phyloP scores from a whole-genome alignment of 2,888 invertebrate genomes.

The Caenorhabditis panamensis region DNA sequence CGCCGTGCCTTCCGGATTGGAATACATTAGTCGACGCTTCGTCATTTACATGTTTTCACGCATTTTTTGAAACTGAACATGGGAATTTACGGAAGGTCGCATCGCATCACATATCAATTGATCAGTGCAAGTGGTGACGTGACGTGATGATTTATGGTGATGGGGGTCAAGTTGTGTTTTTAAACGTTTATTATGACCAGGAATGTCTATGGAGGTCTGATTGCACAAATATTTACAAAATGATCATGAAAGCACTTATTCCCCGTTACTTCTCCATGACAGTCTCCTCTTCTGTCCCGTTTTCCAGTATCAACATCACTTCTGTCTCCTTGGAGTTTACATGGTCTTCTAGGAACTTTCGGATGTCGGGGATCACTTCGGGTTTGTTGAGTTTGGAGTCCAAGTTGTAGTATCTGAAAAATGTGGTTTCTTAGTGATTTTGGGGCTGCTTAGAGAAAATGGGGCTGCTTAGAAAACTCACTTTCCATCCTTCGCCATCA shows the following conservation, averaged over 20 bases:
- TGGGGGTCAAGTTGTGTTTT: background rate
- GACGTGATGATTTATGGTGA: no score
- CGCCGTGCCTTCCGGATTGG: background rate
- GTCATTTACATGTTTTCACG: constrained; percentile 25
- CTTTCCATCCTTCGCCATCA: constrained; percentile 62
- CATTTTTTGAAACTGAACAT: constrained; percentile 44
- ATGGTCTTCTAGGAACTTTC: constrained; percentile 33
- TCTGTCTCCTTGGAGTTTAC: constrained; percentile 30
- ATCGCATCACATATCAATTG: constrained; percentile 25
- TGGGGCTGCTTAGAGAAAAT: no score
- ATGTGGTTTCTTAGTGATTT: background rate
- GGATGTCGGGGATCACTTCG: constrained; percentile 63
- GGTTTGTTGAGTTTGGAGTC: constrained; percentile 77
- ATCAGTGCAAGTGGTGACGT: constrained; percentile 20
- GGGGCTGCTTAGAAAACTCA: constrained; percentile 20
- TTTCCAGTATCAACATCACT: constrained; percentile 53
- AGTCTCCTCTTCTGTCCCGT: constrained; percentile 16
- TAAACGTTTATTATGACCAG: background rate
- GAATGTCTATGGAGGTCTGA: background rate
- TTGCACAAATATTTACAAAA: background rate
- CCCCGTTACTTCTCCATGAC: constrained; percentile 31
- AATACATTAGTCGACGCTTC: background rate
- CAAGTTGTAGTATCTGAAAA: constrained; percentile 74
- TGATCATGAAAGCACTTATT: constrained; percentile 2
- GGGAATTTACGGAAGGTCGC: background rate